A percentile compares a stretch with the other conserved stretches of the same genome.
phyloP scores from a whole-genome alignment of 2,888 invertebrate species.

The Poecilus cupreus region DNA sequence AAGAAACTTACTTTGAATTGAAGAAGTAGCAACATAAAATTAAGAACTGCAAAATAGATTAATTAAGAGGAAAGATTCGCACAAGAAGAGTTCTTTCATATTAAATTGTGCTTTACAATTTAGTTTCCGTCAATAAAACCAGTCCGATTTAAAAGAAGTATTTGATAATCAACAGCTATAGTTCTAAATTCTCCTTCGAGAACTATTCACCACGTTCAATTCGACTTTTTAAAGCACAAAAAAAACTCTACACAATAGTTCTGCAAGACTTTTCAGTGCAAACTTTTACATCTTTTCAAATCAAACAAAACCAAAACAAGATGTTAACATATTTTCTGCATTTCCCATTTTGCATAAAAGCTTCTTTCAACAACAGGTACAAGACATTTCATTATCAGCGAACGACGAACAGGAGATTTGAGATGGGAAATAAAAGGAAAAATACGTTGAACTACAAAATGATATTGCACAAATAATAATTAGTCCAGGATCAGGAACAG shows the following conservation, averaged over 20 bases:
- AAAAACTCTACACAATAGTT: background rate
- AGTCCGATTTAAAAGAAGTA: too few species aligned
- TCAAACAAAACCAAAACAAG: background rate
- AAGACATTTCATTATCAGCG: slow-evolving; percentile 25
- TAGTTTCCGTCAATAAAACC: too few species aligned
- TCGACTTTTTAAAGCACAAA: background rate
- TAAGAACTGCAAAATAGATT: too few species aligned
- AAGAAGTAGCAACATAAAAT: too few species aligned
- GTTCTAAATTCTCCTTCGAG: background rate
- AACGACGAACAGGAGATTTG: background rate
- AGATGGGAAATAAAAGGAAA: slow-evolving; percentile 1
- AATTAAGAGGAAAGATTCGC: background rate
- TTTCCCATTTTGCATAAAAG: slow-evolving; percentile 4
- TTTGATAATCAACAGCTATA: background rate
- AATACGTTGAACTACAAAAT: slow-evolving; percentile 11
- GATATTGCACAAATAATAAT: background rate
- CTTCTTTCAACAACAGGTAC: slow-evolving; percentile 3
- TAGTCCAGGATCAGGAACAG: background rate
- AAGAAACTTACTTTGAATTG: too few species aligned
- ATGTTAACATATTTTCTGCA: slow-evolving; percentile 25
- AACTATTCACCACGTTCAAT: background rate
- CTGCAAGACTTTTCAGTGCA: background rate
- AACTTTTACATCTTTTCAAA: slow-evolving; percentile 1
- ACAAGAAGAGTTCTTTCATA: too few species aligned
- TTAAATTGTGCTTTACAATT: too few species aligned